Evolutionary conservation across 1,140 invertebrate species (phyloP), one percentile per base, ranked within the genome.

Genomic region (Adoxophyes honmai): DNA sequence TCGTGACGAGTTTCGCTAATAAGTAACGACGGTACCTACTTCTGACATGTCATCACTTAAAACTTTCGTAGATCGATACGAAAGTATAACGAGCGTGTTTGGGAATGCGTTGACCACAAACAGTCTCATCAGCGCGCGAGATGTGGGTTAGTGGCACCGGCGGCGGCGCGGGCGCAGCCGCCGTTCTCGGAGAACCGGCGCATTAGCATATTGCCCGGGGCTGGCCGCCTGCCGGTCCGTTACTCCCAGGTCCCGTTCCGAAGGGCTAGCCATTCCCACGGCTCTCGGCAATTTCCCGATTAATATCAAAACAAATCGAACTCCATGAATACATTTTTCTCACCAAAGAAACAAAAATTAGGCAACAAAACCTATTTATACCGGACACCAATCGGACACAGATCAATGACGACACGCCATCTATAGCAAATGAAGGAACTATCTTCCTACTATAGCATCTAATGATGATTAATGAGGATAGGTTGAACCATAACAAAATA

Each of bases 41-140:
- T 69, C 69, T 60, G 66, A 75, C 66, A 73, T 73, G 77, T 62
- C 62, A 71, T 65, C 62, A 66, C 60, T 71, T 61, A 66, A 64
- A 76, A 80, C 81, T 83, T 86, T 84, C 80, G 64, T 78, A 73
- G 69, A 78, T 86, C 74, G 67, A 79, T 78, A 76, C 73, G 81
- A 85, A 85, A 85, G 84, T 87, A 81, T 82, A 84, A 81, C 80
- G 71, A 82, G 73, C 71, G 75, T 84, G 71, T 81, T 81, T 74
- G 75, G 72, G 67, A 79, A 78, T 74, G 73, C 67, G 70, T 68
- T 75, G 75, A 69, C 73, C 66, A 73, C 74, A 75, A 82, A 73
- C 75, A 81, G 79, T 68, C 75, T 70, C 75, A 82, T 84, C 81
- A 79, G 74, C 72, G 73, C 64, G 53, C 52, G 72, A 81, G 78